These are phyloP conservation scores for Oncorhynchus keta DNA, from an alignment of 2,113 vertebrate species.

Conservation along the genomic window DNA sequence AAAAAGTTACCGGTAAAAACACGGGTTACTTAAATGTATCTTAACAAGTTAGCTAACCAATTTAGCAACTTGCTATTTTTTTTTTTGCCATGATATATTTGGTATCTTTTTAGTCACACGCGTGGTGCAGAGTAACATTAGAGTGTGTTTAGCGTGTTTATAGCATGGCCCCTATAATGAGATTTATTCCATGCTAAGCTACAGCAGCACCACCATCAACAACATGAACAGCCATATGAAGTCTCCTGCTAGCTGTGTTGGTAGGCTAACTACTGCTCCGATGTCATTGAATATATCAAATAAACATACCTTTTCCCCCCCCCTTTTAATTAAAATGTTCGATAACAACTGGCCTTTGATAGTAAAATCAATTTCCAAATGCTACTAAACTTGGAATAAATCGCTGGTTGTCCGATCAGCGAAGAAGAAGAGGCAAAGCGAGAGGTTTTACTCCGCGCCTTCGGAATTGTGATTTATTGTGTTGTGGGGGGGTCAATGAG, in stretches of 20 bases:
- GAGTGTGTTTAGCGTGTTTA: not conserved
- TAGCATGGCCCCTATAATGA: no score
- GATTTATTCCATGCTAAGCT: no score
- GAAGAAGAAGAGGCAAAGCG: no score
- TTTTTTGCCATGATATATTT: not conserved
- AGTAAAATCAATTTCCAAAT: not conserved
- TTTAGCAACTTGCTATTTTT: not conserved
- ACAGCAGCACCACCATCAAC: no score
- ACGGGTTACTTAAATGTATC: not conserved
- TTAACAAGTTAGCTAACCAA: not conserved
- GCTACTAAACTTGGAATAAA: not conserved
- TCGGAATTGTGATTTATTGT: no score
- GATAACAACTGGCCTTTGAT: not conserved
- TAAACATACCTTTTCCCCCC: conserved; percentile 37
- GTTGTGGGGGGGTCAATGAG: no score
- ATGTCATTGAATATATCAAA: not conserved
- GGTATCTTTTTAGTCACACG: no score
- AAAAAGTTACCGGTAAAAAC: no score
- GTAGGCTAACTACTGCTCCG: not conserved
- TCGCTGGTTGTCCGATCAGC: not conserved
- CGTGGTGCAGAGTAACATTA: no score
- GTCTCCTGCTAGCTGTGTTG: not conserved
- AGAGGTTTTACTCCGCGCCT: no score
- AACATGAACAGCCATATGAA: no score
- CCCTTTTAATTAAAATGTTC: conserved; percentile 4